Evolutionary conservation across 2,888 invertebrate genomes (phyloP).

Genomic region (Eupithecia pulchellata): DNA sequence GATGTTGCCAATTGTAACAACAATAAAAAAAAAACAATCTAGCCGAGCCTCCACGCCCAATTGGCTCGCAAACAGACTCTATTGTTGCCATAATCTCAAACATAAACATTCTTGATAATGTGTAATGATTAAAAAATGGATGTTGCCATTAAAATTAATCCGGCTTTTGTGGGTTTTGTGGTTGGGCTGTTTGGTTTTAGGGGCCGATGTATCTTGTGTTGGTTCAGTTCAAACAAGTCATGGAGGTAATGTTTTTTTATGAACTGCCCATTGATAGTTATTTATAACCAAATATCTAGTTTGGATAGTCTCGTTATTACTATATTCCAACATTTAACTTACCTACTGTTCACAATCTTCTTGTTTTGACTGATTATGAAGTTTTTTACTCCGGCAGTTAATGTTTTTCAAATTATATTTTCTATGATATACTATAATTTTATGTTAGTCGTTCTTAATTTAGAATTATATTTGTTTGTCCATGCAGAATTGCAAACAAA

Average conservation of each 20-base stretch:
- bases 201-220: conserved; percentile 1
- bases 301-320: too few species aligned
- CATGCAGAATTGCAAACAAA: too few species aligned
- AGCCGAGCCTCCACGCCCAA: conserved; percentile 51
- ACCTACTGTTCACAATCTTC: too few species aligned
- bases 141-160: conserved; percentile 38
- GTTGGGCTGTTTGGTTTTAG: conserved; percentile 27
- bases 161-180: conserved; percentile 34
- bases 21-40: conserved; percentile 47
- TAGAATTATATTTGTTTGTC: too few species aligned
- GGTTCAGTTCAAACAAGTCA: neutral
- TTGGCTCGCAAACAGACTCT: conserved; percentile 55
- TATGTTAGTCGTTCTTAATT: too few species aligned
- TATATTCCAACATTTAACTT: too few species aligned
- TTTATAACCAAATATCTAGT: neutral
- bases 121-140: conserved; percentile 51
- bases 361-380: too few species aligned
- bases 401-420: too few species aligned
- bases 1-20: conserved; percentile 48
- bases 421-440: too few species aligned
- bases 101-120: conserved; percentile 51
- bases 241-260: neutral
- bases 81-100: conserved; percentile 57
- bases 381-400: too few species aligned
- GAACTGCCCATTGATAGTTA: neutral